Evolutionary conservation across 2,113 vertebrate genomes (phyloP), one percentile per base, ranked within the genome.

Genomic region (Pterophyllum scalare): DNA sequence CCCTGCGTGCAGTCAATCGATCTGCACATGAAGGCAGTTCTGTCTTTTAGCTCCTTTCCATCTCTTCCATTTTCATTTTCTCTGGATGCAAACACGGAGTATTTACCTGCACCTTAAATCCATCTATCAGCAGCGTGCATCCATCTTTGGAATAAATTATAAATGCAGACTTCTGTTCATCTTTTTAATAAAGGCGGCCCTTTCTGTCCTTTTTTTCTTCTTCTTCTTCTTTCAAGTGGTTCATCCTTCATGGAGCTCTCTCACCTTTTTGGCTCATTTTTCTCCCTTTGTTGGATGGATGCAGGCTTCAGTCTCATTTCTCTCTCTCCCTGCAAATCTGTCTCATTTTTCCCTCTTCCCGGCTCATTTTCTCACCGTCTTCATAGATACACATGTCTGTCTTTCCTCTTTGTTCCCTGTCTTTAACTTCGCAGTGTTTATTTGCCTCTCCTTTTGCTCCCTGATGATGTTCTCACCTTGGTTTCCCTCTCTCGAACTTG

Each of bases 81-180:
- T 76, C 35, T 31, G 40, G 57, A 35, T 77, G 52, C 57, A 65
- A 62, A 77, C 40, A 8, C 33, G 8, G 74, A 76, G 81, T 86
- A 77, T 85, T 85, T 89, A 82, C 87, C 84, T 84, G 77, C 17
- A 57, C 82, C 82, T 82, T 67, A 54, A 78, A 87, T 70, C 70
- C 79, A 88, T 87, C 70, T 54, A 80, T 84, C 87, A 81, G 83
- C 81, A 43, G 33, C 84, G 81, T 17, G 17, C 28, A 72, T 52
- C 26, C 22, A 20, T 77, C 81, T 40, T 15, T 28, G 65, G 83
- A 90, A 90, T 91, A 59, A 90, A 90, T 90, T 82, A 88, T 74
- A 7, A 82, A 75, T 7, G 31, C 70, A 58, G 46, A 59, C 52
- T 17, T 72, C 7, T 52, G 14, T 59, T 19, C 46, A 70, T 46